These are phyloP conservation scores for Epinephelus fuscoguttatus DNA, from an alignment of 2,113 vertebrate species.

Conservation along the genomic window DNA sequence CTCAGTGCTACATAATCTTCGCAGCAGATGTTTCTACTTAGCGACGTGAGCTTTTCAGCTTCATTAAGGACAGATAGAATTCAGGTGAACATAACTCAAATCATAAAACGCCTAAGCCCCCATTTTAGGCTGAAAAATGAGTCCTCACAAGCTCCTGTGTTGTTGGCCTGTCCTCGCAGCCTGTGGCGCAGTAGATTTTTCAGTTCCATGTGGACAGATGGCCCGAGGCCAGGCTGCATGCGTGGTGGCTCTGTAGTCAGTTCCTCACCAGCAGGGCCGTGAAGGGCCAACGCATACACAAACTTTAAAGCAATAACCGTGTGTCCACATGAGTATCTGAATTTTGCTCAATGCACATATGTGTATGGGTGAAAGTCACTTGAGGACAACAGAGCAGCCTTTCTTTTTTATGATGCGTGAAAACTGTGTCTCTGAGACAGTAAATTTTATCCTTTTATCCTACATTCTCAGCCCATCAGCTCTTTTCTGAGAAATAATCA, in stretches of 20 bases:
- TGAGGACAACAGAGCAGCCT: constrained; percentile 4
- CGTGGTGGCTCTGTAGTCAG: constrained; percentile 64
- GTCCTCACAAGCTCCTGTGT: constrained; percentile 37
- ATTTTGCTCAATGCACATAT: background rate
- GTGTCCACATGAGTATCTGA: background rate
- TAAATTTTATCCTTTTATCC: background rate
- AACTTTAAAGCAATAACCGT: constrained; percentile 25
- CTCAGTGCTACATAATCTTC: constrained; percentile 43
- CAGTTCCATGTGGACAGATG: constrained; percentile 76
- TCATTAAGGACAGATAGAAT: constrained; percentile 42
- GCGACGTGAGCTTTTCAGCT: constrained; percentile 42
- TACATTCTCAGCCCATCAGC: background rate
- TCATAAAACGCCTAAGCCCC: constrained; percentile 16
- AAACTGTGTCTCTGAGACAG: background rate
- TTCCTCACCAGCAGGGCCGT: constrained; percentile 38
- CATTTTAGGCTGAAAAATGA: constrained; percentile 49
- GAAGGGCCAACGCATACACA: constrained; percentile 44
- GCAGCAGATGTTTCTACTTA: constrained; percentile 57
- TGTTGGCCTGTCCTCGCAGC: constrained; percentile 56
- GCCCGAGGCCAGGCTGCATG: constrained; percentile 71
- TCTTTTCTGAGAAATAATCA: constrained; percentile 2
- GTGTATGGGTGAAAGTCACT: constrained; percentile 1
- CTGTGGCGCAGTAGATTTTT: constrained; percentile 78
- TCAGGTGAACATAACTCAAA: constrained; percentile 41
- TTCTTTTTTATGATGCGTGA: background rate